Evolutionary conservation across 2,797 vertebrate species (phyloP).

Genomic region (Bucorvus abyssinicus): DNA sequence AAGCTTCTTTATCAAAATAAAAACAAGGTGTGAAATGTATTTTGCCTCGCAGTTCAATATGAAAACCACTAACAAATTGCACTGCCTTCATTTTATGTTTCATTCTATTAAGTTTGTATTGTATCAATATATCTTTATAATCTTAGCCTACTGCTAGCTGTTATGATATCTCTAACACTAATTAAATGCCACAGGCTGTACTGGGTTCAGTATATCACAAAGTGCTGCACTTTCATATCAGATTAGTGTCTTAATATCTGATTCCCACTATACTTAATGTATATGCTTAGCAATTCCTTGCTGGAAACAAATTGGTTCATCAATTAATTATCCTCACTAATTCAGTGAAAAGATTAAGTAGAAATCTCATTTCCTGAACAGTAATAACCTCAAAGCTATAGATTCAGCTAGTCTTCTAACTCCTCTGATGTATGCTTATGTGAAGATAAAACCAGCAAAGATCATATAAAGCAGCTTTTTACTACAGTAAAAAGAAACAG

Average conservation of each 20-base stretch:
- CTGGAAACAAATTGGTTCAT: slow-evolving; percentile 52
- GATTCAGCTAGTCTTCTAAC: slow-evolving; percentile 22
- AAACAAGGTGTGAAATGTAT: background rate
- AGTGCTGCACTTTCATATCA: background rate
- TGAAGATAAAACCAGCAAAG: background rate
- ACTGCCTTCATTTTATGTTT: background rate
- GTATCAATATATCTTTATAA: background rate
- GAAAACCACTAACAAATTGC: background rate
- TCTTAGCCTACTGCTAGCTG: background rate
- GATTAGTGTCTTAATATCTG: background rate
- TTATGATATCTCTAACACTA: slow-evolving; percentile 10
- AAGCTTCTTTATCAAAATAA: background rate
- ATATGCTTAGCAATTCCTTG: slow-evolving; percentile 26
- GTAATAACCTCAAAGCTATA: slow-evolving; percentile 52
- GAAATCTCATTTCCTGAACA: slow-evolving; percentile 29
- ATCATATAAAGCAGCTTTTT: background rate
- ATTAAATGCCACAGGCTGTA: slow-evolving; percentile 19
- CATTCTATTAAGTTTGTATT: background rate
- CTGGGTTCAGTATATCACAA: background rate
- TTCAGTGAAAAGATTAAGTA: slow-evolving; percentile 48
- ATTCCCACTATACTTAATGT: background rate
- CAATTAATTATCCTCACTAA: slow-evolving; percentile 44
- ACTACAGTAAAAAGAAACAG: background rate
- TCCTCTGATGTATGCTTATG: slow-evolving; percentile 15
- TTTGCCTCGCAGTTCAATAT: background rate